A percentile compares a stretch with the other conserved stretches of the same genome.
phyloP scores from a whole-genome alignment of 2,888 invertebrate genomes.

The Halictus ligatus region DNA sequence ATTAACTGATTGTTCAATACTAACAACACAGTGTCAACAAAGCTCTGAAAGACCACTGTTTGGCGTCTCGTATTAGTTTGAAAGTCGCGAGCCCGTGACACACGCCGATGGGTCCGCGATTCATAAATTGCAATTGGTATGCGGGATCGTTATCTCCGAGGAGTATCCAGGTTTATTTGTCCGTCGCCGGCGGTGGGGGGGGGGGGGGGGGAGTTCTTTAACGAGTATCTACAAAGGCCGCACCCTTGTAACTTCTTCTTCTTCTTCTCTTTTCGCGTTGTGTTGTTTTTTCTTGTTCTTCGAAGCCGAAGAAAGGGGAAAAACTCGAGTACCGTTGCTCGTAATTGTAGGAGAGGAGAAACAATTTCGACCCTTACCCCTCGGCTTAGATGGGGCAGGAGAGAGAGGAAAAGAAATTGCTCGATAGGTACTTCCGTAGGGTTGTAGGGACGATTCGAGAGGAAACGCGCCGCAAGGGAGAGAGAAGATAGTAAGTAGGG shows the following conservation, averaged over 20 bases:
- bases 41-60: too few species aligned
- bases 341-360: constrained; percentile 69
- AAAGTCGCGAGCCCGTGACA: background rate
- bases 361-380: constrained; percentile 67
- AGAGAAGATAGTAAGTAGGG: background rate
- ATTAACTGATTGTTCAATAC: background rate
- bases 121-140: constrained; percentile 50
- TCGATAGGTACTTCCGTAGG: constrained; percentile 66
- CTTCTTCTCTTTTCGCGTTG: background rate
- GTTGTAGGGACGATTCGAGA: constrained; percentile 45
- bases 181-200: background rate
- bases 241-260: constrained; percentile 24
- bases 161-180: constrained; percentile 41
- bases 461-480: background rate
- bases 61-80: background rate
- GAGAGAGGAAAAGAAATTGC: constrained; percentile 51
- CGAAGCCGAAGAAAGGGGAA: constrained; percentile 25
- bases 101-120: constrained; percentile 10
- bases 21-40: background rate
- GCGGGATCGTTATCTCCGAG: constrained; percentile 46
- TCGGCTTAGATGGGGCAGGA: constrained; percentile 24
- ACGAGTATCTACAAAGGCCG: constrained; percentile 54
- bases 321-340: constrained; percentile 51
- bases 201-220: constrained; percentile 43
- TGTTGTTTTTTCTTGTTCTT: background rate